Evolutionary conservation across 1,140 invertebrate genomes (phyloP), one percentile per base, ranked within the genome.

Genomic region (Drosophila ohnishii): DNA sequence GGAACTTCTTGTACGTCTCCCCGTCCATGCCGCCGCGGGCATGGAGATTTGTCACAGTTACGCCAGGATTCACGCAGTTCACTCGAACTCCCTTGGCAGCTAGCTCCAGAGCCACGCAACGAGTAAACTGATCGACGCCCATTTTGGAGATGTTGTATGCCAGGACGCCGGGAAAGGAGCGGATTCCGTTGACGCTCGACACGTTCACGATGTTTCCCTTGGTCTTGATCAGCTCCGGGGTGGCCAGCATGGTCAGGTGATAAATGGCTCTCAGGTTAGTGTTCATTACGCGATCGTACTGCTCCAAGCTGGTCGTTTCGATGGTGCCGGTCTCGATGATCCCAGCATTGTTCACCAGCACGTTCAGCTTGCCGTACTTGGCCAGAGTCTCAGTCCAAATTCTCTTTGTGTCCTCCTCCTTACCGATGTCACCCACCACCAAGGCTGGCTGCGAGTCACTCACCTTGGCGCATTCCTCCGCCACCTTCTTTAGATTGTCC

Each of bases 181-280:
- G 92, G 8, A 97, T 93, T n/a, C 97, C 97, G 86, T 95, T 96
- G 0, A 98, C 96, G 91, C 97, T 98, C 7, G 97, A 98, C 0
- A 98, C 95, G 91, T 98, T 98, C 0, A 99, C 96, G 62, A 98
- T 95, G 76, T 95, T 96, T 22, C 97, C 97, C 92, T 97, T 96
- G 0, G 95, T 94, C 91, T 95, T 94, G 2, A 97, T 92, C 9
- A 99, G 92, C 92, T 98, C 94, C 2, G 97, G 97, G 0, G 96
- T 95, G 37, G 96, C 95, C 45, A 98, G 84, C 94, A 95, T 96
- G 1, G 96, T 98, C 61, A 98, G 89, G 64, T 97, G 95, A 90
- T 97, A 98, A 16, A 97, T 92, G 28, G 96, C 94, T 51, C 96
- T 94, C 2, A 98, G 95, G 92, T 98, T 98, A 19, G 95, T 94